Evolutionary conservation across 2,888 invertebrate genomes (phyloP), one percentile per base, ranked within the genome.

Genomic region (Eristalis pertinax): DNA sequence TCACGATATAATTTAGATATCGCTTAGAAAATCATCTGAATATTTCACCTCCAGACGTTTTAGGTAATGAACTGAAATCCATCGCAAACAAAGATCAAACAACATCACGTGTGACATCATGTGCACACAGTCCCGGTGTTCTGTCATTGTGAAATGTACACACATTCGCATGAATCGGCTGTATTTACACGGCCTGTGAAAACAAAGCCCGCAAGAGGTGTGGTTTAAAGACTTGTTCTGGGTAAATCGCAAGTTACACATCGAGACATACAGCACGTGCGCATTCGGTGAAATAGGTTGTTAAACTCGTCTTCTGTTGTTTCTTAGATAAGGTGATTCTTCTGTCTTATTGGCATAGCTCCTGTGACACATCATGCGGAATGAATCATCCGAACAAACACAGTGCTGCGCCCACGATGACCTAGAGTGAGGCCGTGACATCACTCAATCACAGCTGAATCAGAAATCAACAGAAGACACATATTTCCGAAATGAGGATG

Each of bases 21-120:
- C 43, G 58, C 64, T 74, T 69, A 38, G 73, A 56, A 56, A 72
- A 56, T 8, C 74, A 74, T 35, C 50, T 26, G 60, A 74, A 74
- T 56, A 50, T 81, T 62, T 15, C 43, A 74, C 74, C 69, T 68
- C 62, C 15, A 62, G 22, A 56, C 24, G 19, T 38, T 64, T 65
- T 56, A 56, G 56, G 56, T 69, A 81, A 75, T 62, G 69, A 22
- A 50, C 19, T 8, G 19, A 50, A 50, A 50, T 50, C 8, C 8
- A 50, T 19, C 8, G 8, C 19, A 19, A 50, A 50, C 50, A 4
- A 56, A 50, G 38, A 19, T 64, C 7, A 26, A 29, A 62, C 7
- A 69, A 63, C 41, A 68, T 75, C 69, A 81, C 74, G 64, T 81
- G 63, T 69, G 81, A 64, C 75, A 81, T 81, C 75, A 69, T 81